phyloP scores from a whole-genome alignment of 2,113 vertebrate species.

The Triplophysa siluroides region DNA sequence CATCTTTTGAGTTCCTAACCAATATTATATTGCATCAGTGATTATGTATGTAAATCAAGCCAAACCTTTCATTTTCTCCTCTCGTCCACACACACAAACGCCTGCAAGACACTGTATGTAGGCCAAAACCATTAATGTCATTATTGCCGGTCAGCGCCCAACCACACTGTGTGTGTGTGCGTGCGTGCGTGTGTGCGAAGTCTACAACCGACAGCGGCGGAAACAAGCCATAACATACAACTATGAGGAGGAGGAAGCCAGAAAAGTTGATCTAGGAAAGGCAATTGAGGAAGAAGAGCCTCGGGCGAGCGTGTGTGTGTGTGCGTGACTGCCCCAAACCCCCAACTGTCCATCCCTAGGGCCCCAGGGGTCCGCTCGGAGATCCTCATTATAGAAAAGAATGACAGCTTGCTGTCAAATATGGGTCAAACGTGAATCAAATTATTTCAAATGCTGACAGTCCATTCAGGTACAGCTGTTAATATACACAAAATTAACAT shows the following conservation, averaged over 20 bases:
- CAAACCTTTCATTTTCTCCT: conserved; percentile 20
- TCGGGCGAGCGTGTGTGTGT: conserved; percentile 26
- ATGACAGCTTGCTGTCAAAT: conserved; percentile 55
- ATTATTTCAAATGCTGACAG: conserved; percentile 48
- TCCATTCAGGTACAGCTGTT: conserved; percentile 40
- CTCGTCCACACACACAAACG: conserved; percentile 13
- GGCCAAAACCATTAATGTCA: conserved; percentile 55
- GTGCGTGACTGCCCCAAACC: conserved; percentile 26
- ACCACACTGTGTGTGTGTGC: conserved; percentile 40
- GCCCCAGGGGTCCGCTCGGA: conserved; percentile 21
- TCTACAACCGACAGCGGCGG: neutral
- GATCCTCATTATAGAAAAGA: conserved; percentile 49
- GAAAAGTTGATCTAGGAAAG: neutral
- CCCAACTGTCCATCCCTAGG: conserved; percentile 39
- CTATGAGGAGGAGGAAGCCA: conserved; percentile 13
- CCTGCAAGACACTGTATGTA: conserved; percentile 52
- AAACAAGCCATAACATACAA: conserved; percentile 32
- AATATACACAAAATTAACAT: neutral
- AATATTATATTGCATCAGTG: neutral
- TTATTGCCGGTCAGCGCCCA: conserved; percentile 56
- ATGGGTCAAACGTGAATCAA: conserved; percentile 48
- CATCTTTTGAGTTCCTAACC: neutral
- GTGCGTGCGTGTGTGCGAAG: conserved; percentile 22
- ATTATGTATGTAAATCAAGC: conserved; percentile 15
- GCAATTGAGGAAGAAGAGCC: neutral